Evolutionary conservation across 2,113 vertebrate species (phyloP), one percentile per base, ranked within the genome.

Genomic region (Nothoprocta pentlandii): DNA sequence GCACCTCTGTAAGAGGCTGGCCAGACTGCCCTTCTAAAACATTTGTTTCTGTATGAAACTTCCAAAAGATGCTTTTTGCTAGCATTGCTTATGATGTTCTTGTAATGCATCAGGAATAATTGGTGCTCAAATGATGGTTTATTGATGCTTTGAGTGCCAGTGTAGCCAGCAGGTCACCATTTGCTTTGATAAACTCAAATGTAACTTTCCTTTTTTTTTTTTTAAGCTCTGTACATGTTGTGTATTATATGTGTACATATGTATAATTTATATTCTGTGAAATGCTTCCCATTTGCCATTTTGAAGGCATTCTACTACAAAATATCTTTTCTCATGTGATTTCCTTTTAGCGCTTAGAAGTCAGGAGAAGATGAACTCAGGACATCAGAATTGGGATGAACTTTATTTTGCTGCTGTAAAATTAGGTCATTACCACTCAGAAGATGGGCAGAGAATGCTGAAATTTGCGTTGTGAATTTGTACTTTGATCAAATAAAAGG

Each of bases 261-360:
- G 23, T 67, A 23, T 69, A 93, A 94, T 74, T 94, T 95, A 94
- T 94, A 20, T 30, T 41, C 32, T 76, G 46, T 87, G 74, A 88
- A 87, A 68, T 64, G 53, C 69, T 93, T 73, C 23, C 34, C 47
- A 47, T 17, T 0, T 62, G 28, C 28, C 9, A 3, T 61, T 94
- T 67, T 75, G 26, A 81, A 88, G 42, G 44, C 86, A 42, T 30
- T 85, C 25, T 30, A 7, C 5, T 77, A 58, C 11, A 67, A 78
- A 80, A 83, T 21, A 2, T 23, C 21, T 49, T 19, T 66, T 71
- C n/a, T 90, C 11, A 36, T 91, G 39, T 76, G 7, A 30, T 16
- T 66, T 86, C 10, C 9, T 64, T 94, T 66, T 17, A 71, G 74
- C 16, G 17, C 46, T 56, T 62, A 62, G 47, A 80, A 91, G 14